These are phyloP conservation scores for Agelastica alni DNA, from an alignment of 2,888 invertebrate genomes.

Conservation along the genomic window DNA sequence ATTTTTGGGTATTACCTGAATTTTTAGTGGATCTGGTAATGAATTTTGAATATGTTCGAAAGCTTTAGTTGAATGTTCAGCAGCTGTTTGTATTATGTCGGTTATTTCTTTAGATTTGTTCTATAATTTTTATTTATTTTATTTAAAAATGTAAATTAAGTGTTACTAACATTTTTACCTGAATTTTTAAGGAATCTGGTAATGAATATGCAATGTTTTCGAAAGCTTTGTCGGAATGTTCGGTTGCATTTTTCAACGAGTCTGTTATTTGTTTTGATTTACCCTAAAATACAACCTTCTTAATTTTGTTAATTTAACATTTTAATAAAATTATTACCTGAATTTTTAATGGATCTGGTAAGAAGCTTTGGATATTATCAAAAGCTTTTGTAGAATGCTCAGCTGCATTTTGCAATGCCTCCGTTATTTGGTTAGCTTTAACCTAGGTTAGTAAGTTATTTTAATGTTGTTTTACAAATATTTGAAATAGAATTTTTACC, in stretches of 20 bases:
- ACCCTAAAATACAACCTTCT: no score
- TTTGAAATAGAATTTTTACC: background rate
- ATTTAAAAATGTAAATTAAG: no score
- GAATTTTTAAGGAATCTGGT: background rate
- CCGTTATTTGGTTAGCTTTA: background rate
- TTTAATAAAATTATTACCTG: no score
- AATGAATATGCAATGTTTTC: background rate
- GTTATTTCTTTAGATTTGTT: background rate
- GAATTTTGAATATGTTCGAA: background rate
- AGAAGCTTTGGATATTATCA: background rate
- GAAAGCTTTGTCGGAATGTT: background rate
- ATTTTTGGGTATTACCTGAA: no score
- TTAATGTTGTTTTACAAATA: no score
- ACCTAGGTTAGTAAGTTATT: background rate
- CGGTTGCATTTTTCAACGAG: background rate
- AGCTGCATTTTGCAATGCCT: background rate
- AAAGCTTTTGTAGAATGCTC: background rate
- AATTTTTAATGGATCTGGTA: background rate
- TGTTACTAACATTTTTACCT: no score
- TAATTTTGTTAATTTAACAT: no score
- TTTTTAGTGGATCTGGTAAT: background rate
- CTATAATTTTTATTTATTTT: background rate
- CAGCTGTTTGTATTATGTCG: background rate
- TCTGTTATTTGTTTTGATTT: no score
- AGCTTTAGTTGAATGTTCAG: background rate